Evolutionary conservation across 2,797 vertebrate species (phyloP).

Genomic region (Taeniopygia guttata): DNA sequence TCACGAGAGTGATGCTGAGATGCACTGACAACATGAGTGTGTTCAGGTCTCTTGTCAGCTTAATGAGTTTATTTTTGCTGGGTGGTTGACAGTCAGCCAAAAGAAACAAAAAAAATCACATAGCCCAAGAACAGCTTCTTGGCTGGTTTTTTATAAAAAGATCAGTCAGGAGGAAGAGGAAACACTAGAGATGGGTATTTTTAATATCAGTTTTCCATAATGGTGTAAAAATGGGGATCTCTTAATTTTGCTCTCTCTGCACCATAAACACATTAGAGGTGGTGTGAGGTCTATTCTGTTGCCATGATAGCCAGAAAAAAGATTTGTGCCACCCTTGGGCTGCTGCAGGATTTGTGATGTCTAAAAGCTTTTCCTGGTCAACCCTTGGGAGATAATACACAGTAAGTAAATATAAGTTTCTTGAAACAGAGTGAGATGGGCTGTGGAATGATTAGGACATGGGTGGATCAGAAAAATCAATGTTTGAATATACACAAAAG

Average conservation of each 20-base stretch:
- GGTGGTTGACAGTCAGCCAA: constrained; percentile 25
- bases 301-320: not conserved
- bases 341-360: not conserved
- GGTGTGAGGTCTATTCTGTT: not conserved
- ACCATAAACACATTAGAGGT: no score
- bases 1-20: not conserved
- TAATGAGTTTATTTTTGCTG: constrained; percentile 52
- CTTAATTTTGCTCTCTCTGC: not conserved
- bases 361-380: not conserved
- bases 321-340: not conserved
- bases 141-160: not conserved
- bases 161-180: not conserved
- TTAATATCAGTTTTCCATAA: not conserved
- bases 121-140: not conserved
- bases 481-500: not conserved
- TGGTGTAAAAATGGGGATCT: not conserved
- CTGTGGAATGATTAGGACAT: not conserved
- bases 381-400: not conserved
- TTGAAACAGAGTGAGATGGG: not conserved
- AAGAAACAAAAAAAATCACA: not conserved
- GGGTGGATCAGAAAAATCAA: not conserved
- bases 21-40: not conserved
- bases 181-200: not conserved
- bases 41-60: not conserved
- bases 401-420: not conserved